Evolutionary conservation across 2,797 vertebrate species (phyloP), one percentile per base, ranked within the genome.

Genomic region (Eidolon dupreanum): DNA sequence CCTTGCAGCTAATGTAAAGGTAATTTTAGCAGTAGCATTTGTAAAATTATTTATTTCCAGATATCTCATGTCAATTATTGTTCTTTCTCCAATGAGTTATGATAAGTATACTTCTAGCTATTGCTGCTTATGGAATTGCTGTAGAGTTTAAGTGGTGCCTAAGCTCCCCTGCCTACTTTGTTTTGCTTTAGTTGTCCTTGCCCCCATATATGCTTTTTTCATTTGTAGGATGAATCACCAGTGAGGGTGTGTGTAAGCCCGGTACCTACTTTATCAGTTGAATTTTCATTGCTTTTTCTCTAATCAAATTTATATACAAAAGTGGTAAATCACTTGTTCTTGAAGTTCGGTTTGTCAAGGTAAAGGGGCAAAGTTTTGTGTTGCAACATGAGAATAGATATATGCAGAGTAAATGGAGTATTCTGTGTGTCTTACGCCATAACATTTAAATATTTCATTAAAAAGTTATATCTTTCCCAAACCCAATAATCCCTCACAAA

Each of bases 1-100:
- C 71, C 88, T 96, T 86, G 96, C 97, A 75, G 26, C n/a, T 43
- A 93, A 96, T 24, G 31, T 97, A 93, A 98, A 98, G 97, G 98
- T 98, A 98, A 92, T 93, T 95, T 93, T 96, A 97, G 88, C 96
- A 95, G 41, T 61, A 88, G 61, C 13, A 24, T 91, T 81, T 90
- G 13, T 87, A 96, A 82, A 96, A 92, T 92, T 13, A 53, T 77
- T 71, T 75, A 57, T 95, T 90, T 82, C 38, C 43, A 82, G 61
- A 20, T 93, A 16, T 88, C 46, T 74, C 53, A 59, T 82, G 85
- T 81, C 61, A 68, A 17, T 57, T 43, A 31, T 49, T 73, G 51
- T 77, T 53, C 31, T 49, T 83, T 81, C 46, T 90, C 43, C 43
- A 68, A 1, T 46, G 24, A 49, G 26, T 7, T 20, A 71, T 88